phyloP scores from a whole-genome alignment of 2,113 vertebrate species.

The Petromus typicus region DNA sequence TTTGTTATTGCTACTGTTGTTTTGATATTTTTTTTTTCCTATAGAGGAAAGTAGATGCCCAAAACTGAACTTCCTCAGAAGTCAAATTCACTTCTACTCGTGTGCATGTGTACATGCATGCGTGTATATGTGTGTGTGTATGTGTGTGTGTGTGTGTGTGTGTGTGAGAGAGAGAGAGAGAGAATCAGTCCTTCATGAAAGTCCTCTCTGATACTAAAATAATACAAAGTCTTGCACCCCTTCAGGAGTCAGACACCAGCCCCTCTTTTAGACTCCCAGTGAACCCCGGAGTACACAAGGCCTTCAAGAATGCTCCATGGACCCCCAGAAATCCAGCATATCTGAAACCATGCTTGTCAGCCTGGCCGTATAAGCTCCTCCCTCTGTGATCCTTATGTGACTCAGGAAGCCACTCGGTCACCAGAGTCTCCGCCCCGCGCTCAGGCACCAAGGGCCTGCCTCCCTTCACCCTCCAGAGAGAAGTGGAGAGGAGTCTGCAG shows the following conservation, averaged over 20 bases:
- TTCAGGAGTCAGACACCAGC: background rate
- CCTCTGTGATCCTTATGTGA: background rate
- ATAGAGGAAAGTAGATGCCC: background rate
- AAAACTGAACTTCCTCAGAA: constrained; percentile 17
- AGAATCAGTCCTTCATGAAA: background rate
- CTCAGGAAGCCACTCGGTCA: background rate
- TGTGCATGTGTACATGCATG: background rate
- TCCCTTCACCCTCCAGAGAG: background rate
- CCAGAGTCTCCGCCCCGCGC: background rate
- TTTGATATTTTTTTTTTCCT: background rate
- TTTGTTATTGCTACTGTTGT: background rate
- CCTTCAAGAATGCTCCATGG: background rate
- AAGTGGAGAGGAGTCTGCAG: background rate
- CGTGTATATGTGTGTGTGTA: background rate
- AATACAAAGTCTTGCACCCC: background rate
- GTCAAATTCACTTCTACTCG: background rate
- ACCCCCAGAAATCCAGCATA: background rate
- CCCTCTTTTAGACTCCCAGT: background rate
- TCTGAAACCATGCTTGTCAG: background rate
- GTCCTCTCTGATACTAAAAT: background rate
- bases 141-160: background rate
- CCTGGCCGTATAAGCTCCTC: background rate
- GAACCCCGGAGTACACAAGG: background rate
- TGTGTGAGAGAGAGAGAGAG: background rate
- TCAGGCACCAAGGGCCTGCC: background rate